These are phyloP conservation scores for Graptemys geographica DNA, from an alignment of 2,797 vertebrate species.

Conservation along the genomic window DNA sequence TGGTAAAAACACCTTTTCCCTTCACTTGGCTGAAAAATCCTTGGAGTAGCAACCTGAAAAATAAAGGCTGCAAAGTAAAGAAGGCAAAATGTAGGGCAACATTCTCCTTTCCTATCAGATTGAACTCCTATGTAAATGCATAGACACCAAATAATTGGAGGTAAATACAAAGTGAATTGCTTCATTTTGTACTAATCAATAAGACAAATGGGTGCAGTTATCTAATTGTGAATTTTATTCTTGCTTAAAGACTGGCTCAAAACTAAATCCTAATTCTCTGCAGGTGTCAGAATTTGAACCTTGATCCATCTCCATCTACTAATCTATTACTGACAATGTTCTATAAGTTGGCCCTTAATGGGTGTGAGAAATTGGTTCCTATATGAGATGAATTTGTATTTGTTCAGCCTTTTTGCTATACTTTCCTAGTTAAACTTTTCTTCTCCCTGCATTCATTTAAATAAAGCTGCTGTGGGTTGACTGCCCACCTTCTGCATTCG, in stretches of 20 bases:
- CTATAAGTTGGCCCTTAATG: constrained; percentile 9
- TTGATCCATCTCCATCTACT: background rate
- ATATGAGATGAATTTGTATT: background rate
- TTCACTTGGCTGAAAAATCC: background rate
- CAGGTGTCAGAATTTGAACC: background rate
- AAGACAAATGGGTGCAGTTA: background rate
- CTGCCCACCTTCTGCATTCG: background rate
- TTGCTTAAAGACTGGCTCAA: background rate
- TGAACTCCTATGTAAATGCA: background rate
- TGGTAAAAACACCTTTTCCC: background rate
- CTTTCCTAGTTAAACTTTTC: background rate
- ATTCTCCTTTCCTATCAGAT: background rate
- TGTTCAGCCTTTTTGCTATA: background rate
- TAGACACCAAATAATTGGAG: background rate
- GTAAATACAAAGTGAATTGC: background rate
- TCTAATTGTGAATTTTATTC: background rate
- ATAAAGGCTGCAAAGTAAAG: background rate
- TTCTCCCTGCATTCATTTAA: background rate
- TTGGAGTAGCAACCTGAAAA: background rate
- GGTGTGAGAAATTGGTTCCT: background rate
- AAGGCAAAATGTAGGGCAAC: background rate
- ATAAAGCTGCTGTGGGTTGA: background rate
- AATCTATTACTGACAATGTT: background rate
- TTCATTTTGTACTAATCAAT: background rate
- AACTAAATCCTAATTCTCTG: background rate